Conservation (phyloP, 2,888 invertebrate species). For the Stenichneumon culpator region DNA sequence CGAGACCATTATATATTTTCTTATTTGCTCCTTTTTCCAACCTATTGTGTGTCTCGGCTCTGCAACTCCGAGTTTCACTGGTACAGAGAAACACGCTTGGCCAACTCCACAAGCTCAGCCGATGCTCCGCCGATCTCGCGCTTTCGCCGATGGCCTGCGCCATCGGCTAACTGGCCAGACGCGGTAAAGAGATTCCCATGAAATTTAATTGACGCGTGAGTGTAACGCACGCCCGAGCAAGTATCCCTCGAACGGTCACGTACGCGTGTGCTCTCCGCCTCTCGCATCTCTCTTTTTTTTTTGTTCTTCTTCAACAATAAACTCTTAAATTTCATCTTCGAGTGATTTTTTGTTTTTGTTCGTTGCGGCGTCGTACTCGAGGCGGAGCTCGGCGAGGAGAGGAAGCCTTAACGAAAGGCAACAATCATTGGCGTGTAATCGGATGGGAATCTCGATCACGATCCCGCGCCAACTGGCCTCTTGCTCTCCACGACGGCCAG, state of each 20-base stretch:
- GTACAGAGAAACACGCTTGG: slow-evolving; percentile 9
- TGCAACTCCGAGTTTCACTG: not conserved
- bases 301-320: slow-evolving; percentile 35
- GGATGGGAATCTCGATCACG: slow-evolving; percentile 59
- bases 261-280: slow-evolving; percentile 7
- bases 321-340: slow-evolving; percentile 48
- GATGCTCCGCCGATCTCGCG: not conserved
- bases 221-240: slow-evolving; percentile 21
- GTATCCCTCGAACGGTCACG: slow-evolving; percentile 30
- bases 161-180: slow-evolving; percentile 15
- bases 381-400: not conserved
- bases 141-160: not conserved
- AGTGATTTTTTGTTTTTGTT: slow-evolving; percentile 5
- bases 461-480: slow-evolving; percentile 54
- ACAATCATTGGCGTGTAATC: slow-evolving; percentile 60
- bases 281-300: not conserved
- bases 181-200: slow-evolving; percentile 25
- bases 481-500: slow-evolving; percentile 12
- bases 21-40: slow-evolving; percentile 27
- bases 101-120: not conserved
- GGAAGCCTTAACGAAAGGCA: slow-evolving; percentile 49
- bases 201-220: slow-evolving; percentile 46
- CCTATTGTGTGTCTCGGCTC: slow-evolving; percentile 40
- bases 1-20: slow-evolving; percentile 52
- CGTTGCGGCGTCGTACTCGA: not conserved